Evolutionary conservation across 2,113 vertebrate species (phyloP), one percentile per base, ranked within the genome.

Genomic region (Perca fluviatilis): DNA sequence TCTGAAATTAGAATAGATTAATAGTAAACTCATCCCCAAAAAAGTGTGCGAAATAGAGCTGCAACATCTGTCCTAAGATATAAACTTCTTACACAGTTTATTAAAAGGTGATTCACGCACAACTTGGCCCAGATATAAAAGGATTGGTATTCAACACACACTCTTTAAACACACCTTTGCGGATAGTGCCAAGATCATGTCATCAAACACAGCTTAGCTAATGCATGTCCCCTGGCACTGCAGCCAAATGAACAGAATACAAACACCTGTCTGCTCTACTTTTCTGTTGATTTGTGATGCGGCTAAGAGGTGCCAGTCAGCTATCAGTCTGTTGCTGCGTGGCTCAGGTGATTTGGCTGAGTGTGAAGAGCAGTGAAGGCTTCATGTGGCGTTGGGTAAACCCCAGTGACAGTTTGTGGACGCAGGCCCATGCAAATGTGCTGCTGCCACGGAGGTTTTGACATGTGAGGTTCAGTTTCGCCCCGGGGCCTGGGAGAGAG

Each of bases 381-480:
- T 83, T 79, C 60, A 61, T 33, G 30, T 43, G 27, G 54, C 50
- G 63, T 78, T 80, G 80, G 67, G 86, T 74, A 90, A 88, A 80
- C 81, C 76, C 79, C 79, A 40, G 64, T 85, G 85, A 87, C 89
- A 89, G 91, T 92, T 91, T 80, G 71, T 91, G 91, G 85, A 90
- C 67, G 61, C 60, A 16, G 75, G 85, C 86, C 89, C 86, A 95
- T 94, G 94, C 93, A 95, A 95, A 94, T 91, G 67, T 66, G 76
- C 53, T 79, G 66, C 63, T 64, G n/a, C 56, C 72, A 21, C 53
- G 3, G 79, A 79, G 64, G 61, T 56, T 84, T 74, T 76, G 60
- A 90, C 90, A 88, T 88, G 87, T 83, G 88, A 90, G 57, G 12
- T 90, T 87, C 93, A 66, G 94, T 95, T 95, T 89, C 23, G 91